phyloP scores from a whole-genome alignment of 2,888 invertebrate species.

The Sphaerophoria rueppellii region DNA sequence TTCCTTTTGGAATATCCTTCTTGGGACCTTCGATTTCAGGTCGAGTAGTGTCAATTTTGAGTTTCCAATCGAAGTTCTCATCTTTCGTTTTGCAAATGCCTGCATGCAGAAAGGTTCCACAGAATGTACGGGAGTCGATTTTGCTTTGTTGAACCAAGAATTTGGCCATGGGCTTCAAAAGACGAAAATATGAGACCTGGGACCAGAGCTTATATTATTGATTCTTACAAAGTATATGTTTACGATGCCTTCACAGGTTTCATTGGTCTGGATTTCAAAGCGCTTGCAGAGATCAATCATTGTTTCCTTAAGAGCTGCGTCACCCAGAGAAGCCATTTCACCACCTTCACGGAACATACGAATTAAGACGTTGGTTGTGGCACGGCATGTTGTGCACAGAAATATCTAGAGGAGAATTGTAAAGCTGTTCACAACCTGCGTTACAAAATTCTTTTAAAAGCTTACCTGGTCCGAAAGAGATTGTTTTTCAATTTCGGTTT shows the following conservation, averaged over 20 bases:
- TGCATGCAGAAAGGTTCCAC: slow-evolving; percentile 78
- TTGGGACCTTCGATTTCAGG: slow-evolving; percentile 75
- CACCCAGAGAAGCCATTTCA: slow-evolving; percentile 78
- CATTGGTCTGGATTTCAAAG: slow-evolving; percentile 84
- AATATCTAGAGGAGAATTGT: slow-evolving; percentile 72
- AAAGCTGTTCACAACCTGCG: no score
- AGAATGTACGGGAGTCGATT: slow-evolving; percentile 83
- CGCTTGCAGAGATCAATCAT: slow-evolving; percentile 83
- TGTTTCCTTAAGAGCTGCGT: slow-evolving; percentile 79
- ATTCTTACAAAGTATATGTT: slow-evolving; percentile 84
- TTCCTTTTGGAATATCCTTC: slow-evolving; percentile 75
- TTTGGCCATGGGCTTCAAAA: slow-evolving; percentile 84
- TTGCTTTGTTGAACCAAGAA: slow-evolving; percentile 83
- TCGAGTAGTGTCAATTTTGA: slow-evolving; percentile 70
- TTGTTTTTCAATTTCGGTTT: slow-evolving; percentile 76
- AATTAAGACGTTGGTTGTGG: slow-evolving; percentile 76
- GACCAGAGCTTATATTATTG: not conserved
- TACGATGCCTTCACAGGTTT: slow-evolving; percentile 86
- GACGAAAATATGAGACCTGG: not conserved
- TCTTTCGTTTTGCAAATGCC: slow-evolving; percentile 75
- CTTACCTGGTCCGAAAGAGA: slow-evolving; percentile 74
- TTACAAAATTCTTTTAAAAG: not conserved
- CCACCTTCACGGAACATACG: slow-evolving; percentile 82
- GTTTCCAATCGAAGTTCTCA: slow-evolving; percentile 77
- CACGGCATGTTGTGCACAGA: slow-evolving; percentile 78